phyloP scores from a whole-genome alignment of 2,797 vertebrate species.

The Rhyacichthys aspro region DNA sequence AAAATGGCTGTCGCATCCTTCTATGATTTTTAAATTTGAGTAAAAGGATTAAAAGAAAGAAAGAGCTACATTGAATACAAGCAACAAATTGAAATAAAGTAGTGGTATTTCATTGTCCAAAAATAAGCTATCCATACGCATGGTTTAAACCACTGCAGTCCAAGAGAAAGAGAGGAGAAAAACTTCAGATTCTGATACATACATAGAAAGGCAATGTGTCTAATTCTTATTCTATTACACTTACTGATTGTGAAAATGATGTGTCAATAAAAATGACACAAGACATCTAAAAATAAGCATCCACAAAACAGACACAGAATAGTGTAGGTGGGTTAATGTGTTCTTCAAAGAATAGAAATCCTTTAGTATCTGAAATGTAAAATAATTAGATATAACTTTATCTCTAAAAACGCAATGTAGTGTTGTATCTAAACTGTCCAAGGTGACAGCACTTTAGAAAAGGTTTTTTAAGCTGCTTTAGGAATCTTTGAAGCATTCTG shows the following conservation, averaged over 20 bases:
- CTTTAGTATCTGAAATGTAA: no score
- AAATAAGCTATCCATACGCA: slow-evolving; percentile 32
- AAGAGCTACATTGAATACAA: background rate
- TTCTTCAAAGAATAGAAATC: no score
- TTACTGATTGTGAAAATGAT: background rate
- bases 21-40: slow-evolving; percentile 37
- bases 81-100: slow-evolving; percentile 39
- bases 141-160: slow-evolving; percentile 50
- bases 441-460: background rate
- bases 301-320: background rate
- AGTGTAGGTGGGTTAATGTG: background rate
- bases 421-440: background rate
- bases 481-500: background rate
- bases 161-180: slow-evolving; percentile 21
- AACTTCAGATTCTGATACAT: slow-evolving; percentile 5
- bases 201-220: slow-evolving; percentile 1
- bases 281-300: background rate
- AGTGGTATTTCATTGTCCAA: slow-evolving; percentile 61
- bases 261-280: background rate
- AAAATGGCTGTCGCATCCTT: slow-evolving; percentile 54
- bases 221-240: no score
- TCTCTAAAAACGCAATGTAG: background rate
- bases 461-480: no score
- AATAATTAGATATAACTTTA: no score
- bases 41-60: slow-evolving; percentile 20